These are phyloP conservation scores for Galago senegalensis DNA, from an alignment of 2,797 vertebrate genomes.

Conservation along the genomic window DNA sequence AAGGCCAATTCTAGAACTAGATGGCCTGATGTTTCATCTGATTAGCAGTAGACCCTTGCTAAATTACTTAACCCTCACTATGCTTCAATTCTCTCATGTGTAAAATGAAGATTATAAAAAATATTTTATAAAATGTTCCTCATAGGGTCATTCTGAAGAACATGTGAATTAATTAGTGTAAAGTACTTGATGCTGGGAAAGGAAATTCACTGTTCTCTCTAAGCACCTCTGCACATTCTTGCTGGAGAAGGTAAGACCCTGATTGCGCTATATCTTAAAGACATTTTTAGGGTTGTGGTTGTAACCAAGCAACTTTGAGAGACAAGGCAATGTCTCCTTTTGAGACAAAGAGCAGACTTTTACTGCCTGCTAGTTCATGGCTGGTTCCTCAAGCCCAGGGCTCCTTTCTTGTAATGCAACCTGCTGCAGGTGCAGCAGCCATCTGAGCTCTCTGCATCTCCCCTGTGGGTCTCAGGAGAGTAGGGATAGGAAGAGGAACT, in stretches of 20 bases:
- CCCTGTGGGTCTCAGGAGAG: rapidly evolving
- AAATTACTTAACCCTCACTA: not conserved
- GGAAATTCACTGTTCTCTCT: not conserved
- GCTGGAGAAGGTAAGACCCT: not conserved
- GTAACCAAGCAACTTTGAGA: not conserved
- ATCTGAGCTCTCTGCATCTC: not conserved
- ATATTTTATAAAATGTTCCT: not conserved
- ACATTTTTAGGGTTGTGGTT: not conserved
- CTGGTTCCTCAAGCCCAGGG: not conserved
- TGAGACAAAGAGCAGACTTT: not conserved
- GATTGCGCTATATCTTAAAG: not conserved
- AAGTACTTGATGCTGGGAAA: not conserved
- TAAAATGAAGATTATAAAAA: not conserved
- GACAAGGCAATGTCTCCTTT: not conserved
- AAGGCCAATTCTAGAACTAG: not conserved
- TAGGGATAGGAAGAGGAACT: not conserved
- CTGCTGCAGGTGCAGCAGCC: not conserved
- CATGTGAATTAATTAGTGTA: not conserved
- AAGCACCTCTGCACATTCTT: not conserved
- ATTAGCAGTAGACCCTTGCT: not conserved
- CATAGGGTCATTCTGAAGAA: not conserved
- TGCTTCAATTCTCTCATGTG: not conserved
- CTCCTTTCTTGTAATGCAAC: not conserved
- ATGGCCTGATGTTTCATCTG: not conserved
- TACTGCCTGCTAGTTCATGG: not conserved